Percentiles rank a stretch among this genome's conserved stretches.
Conservation (phyloP, 2,888 invertebrate species). For the Phyto melanocephala region DNA sequence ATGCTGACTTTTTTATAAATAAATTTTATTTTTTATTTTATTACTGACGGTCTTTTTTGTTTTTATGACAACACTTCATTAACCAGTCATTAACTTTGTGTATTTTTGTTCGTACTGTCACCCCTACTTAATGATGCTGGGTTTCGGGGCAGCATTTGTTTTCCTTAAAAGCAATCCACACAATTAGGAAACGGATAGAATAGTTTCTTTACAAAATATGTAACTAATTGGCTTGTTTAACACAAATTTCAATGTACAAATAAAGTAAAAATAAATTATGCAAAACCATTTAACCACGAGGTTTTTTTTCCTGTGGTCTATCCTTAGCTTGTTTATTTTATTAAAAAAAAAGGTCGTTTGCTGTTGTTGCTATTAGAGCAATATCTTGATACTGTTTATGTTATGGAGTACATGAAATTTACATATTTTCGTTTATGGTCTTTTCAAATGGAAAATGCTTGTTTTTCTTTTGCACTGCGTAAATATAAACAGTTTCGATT, state of each 20-base stretch:
- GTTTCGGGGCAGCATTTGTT: too few species aligned
- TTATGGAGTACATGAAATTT: not conserved
- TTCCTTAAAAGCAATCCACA: not conserved
- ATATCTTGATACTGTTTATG: not conserved
- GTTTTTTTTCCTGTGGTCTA: not conserved
- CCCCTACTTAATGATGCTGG: too few species aligned
- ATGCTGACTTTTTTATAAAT: not conserved
- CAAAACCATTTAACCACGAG: not conserved
- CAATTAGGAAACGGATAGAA: not conserved
- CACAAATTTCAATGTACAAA: not conserved
- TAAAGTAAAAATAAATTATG: not conserved
- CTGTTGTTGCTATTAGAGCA: not conserved
- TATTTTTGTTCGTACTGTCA: not conserved
- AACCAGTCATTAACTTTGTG: conserved; percentile 6
- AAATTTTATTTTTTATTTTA: not conserved
- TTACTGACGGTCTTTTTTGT: conserved; percentile 21
- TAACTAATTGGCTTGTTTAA: conserved; percentile 4
- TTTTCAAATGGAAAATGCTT: not conserved
- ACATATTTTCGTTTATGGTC: not conserved
- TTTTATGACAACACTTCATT: conserved; percentile 18
- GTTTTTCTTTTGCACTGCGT: not conserved
- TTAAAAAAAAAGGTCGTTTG: not conserved
- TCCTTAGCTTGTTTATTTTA: not conserved
- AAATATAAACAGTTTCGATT: conserved; percentile 1
- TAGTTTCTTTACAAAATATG: not conserved